Evolutionary conservation across 1,140 invertebrate genomes (phyloP), one percentile per base, ranked within the genome.

Genomic region (Rhyacophila brunnea): DNA sequence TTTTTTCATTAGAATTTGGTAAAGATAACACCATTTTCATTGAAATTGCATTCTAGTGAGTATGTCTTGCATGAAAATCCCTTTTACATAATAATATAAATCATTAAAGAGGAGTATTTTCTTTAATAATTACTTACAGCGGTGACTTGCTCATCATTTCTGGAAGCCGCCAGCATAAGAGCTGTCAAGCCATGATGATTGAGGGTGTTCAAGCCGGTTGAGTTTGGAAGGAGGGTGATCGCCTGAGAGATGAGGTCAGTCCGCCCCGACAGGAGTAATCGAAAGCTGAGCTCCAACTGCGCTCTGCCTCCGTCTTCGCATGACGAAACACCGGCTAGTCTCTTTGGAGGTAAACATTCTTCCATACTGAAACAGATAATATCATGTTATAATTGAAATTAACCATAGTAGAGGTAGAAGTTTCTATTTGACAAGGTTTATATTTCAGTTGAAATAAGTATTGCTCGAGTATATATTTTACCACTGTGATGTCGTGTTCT

Each of bases 211-310:
- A 82, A 77, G 58, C 83, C 77, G 0, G 90, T 90, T 0, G 84
- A 80, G 0, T 83, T 68, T 0, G 92, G 91, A 36, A 95, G 74
- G 17, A 94, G 74, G 6, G 87, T 76, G 1, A 90, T 70, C 0
- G 90, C 91, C 67, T 92, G 90, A 6, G 87, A 83, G 34, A 93
- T 81, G 1, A 95, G 73, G 63, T 94, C 92, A 0, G 86, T 77
- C 1, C 90, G 73, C 1, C 90, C 91, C 14, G 86, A 88, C 0
- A 84, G 77, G 57, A 95, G 75, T 68, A 94, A 84, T 47, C 90
- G 84, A 64, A 95, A 93, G 0, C 90, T 91, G 46, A 93, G 77
- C 28, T 90, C 88, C 7, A 89, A 71, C 34, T 89, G 90, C 2
- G 90, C 81, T 20, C 85, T 77, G 1, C 83, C 70, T 60, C 72